phyloP scores from a whole-genome alignment of 2,113 vertebrate genomes.

The Lagopus leucura region DNA sequence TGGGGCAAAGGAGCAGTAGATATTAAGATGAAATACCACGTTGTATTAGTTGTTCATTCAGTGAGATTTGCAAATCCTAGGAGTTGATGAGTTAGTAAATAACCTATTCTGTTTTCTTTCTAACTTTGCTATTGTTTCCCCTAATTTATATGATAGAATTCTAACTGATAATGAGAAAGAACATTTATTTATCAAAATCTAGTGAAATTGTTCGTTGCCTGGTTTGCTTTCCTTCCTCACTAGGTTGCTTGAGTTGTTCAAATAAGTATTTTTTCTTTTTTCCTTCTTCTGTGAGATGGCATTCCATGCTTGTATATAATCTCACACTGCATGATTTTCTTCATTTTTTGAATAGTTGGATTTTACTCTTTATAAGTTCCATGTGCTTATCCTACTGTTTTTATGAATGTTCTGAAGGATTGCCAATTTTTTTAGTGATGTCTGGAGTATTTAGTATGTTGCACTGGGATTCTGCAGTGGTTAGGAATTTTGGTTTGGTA shows the following conservation, averaged over 20 bases:
- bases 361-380: neutral
- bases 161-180: neutral
- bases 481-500: neutral
- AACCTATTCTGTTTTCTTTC: neutral
- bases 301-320: neutral
- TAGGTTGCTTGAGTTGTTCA: slow-evolving; percentile 1
- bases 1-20: neutral
- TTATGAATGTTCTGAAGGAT: neutral
- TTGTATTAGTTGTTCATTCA: neutral
- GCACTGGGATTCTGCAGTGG: neutral
- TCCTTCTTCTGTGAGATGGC: neutral
- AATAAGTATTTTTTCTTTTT: neutral
- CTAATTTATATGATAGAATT: neutral
- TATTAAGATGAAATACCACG: neutral
- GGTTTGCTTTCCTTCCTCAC: neutral
- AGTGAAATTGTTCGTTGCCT: slow-evolving; percentile 21
- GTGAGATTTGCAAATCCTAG: neutral
- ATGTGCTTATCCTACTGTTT: neutral
- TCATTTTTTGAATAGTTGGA: accelerated
- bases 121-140: neutral
- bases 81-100: neutral
- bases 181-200: neutral
- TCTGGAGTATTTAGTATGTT: neutral
- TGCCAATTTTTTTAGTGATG: neutral
- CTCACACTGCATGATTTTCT: neutral